Evolutionary conservation across 1,140 invertebrate species (phyloP), one percentile per base, ranked within the genome.

Genomic region (Drosophila persimilis): DNA sequence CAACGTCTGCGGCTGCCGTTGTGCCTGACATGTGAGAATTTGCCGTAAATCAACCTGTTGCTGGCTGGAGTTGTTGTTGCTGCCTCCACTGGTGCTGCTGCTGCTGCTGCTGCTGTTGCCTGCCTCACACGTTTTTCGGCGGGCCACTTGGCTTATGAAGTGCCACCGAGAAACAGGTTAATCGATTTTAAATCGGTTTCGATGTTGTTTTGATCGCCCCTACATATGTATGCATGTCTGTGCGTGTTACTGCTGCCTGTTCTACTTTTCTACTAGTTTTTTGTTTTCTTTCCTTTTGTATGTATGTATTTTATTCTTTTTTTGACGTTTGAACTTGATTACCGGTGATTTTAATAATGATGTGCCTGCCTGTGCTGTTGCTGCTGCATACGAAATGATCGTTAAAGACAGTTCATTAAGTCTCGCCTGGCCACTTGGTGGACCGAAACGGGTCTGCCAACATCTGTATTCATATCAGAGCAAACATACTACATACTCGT

Each of bases 181-280:
- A 90, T 90, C 86, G 86, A 90, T 90, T 90, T 90, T 90, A 90
- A 90, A 90, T 90, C 88, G 86, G 67, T 90, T 83, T 89, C 86
- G 79, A 88, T 88, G 83, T 88, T 89, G 57, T 88, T 89, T 88
- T 88, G 83, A 88, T 88, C 83, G 75, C 75, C 76, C 43, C 60
- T 51, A 17, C 26, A 31, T 57, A 20, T 46, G 43, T 63, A 17
- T 59, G 9, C 13, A 35, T 50, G 11, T 48, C 31, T 54, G 52
- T 59, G 11, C 57, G 17, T 57, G 31, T 72, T 20, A 8, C 31
- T 64, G 58, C 35, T 46, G 48, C 35, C 46, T 76, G 72, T 80
- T 83, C 78, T 86, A 81, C 70, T 88, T 88, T 88, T 70, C 63
- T 79, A 73, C 66, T 65, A 57, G 65, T 57, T 57, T 64, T 45